Base-by-base conservation (phyloP, 2,797 vertebrate genomes). In the Eidolon dupreanum region DNA sequence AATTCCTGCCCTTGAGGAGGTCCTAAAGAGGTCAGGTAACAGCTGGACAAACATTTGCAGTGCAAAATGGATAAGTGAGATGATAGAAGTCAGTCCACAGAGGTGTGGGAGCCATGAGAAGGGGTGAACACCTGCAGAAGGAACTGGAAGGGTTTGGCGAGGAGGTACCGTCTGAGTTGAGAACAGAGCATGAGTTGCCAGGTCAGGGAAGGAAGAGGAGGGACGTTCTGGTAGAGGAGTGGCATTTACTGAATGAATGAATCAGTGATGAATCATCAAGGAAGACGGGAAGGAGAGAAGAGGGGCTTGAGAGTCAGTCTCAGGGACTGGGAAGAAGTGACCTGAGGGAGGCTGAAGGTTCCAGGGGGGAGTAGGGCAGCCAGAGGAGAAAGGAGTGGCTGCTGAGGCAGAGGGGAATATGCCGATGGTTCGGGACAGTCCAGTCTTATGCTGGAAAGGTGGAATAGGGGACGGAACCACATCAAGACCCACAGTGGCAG, bases 221-320 rank as follows among this genome's bases (percentile, higher is more conserved):
- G 70, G 59, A 36, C 3, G 0, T 3, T 6, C n/a, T 19, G 3
- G 38, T 1, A 12, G 51, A 17, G 41, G 63, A 55, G 53, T 2
- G 4, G 55, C 43, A 13, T 1, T 51, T 46, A 38, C 38, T 6
- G 65, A 51, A 26, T 12, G 55, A 41, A 41, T 6, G 63, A 65
- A 7, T 41, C 2, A 2, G 6, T 3, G 85, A 41, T 15, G 55
- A 26, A 43, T 57, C 53, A n/a, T 12, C 19, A 8, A 26, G 38
- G 74, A 38, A 6, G 57, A 41, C 0, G 31, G 36, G 74, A 24
- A 66, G 61, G 28, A 24, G 55, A 4, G 28, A 10, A n/a, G 49
- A 82, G 57, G 20, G 66, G 19, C 5, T 57, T 3, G 46, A 38
- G 19, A n/a, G 66, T 49, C 57, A 22, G 57, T 57, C 77, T 74